Percentiles rank a stretch among this genome's conserved stretches.
Conservation (phyloP, 2,113 vertebrate genomes). For the Oceanites oceanicus region DNA sequence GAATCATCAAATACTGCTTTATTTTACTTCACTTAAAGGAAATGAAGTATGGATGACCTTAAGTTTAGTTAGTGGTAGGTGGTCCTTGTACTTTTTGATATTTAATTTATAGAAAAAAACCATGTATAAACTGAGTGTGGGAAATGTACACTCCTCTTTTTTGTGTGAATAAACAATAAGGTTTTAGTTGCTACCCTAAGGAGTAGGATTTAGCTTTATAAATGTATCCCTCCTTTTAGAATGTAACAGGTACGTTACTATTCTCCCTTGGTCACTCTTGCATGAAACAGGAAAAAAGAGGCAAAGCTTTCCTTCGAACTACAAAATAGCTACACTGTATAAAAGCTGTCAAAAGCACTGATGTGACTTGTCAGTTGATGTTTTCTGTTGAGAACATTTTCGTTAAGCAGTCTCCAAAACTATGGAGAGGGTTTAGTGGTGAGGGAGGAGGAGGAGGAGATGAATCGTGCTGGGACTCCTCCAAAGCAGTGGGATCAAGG, state of each 20-base stretch:
- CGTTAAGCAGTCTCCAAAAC: background rate
- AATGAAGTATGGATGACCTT: background rate
- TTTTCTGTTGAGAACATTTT: background rate
- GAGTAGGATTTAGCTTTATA: background rate
- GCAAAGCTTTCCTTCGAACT: background rate
- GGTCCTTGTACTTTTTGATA: background rate
- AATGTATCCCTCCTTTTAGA: background rate
- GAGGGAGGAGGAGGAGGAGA: background rate
- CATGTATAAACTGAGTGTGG: background rate
- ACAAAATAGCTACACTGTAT: background rate
- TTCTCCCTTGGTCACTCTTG: background rate
- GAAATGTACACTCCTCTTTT: background rate
- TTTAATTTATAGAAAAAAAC: background rate
- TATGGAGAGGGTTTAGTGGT: background rate
- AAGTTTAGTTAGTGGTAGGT: background rate
- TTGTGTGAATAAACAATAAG: background rate
- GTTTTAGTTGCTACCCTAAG: background rate
- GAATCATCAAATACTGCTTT: background rate
- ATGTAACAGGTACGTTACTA: background rate
- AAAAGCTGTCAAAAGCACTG: background rate
- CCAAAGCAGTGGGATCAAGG: fast-evolving
- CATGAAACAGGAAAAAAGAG: background rate
- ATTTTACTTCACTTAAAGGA: background rate
- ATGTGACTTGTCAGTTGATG: background rate
- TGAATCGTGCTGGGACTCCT: background rate